Conservation (phyloP, 2,113 vertebrate species). For the Cephalopholis sonnerati region DNA sequence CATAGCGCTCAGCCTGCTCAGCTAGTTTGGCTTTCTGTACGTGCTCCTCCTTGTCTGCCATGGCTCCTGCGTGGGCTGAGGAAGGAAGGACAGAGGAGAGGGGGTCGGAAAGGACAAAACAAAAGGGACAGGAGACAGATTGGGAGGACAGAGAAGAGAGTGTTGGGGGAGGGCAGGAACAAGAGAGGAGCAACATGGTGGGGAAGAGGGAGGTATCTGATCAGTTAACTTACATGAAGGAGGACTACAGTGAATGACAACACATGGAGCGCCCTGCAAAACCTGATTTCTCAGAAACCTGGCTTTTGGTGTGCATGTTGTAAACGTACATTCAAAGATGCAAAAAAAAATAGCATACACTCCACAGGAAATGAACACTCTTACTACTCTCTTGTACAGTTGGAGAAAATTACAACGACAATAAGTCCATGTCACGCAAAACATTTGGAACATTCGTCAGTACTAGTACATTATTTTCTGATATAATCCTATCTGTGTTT, state of each 20-base stretch:
- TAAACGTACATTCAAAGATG: not conserved
- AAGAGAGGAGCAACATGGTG: conserved; percentile 6
- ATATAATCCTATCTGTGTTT: not conserved
- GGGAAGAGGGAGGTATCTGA: conserved; percentile 21
- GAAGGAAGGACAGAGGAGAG: conserved; percentile 38
- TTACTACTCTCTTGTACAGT: not conserved
- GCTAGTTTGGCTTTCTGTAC: conserved; percentile 95
- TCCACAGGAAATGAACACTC: not conserved
- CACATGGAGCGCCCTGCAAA: not conserved
- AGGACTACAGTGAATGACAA: conserved; percentile 6
- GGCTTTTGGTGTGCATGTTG: not conserved
- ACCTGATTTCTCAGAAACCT: conserved; percentile 11
- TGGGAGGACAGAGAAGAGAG: conserved; percentile 17
- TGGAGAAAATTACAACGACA: not conserved
- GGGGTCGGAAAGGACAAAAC: conserved; percentile 22
- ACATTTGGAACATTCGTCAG: not conserved
- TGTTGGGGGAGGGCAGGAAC: conserved; percentile 14
- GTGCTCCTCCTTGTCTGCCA: conserved; percentile 87
- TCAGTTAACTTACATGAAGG: conserved; percentile 13
- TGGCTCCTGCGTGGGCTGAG: conserved; percentile 74
- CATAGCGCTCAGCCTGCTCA: conserved; percentile 97
- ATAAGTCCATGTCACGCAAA: not conserved
- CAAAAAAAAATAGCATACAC: not conserved
- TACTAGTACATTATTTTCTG: not conserved
- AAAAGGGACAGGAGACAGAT: conserved; percentile 31